Base-by-base conservation (phyloP, 2,797 vertebrate species). In the Myripristis jacobus region DNA sequence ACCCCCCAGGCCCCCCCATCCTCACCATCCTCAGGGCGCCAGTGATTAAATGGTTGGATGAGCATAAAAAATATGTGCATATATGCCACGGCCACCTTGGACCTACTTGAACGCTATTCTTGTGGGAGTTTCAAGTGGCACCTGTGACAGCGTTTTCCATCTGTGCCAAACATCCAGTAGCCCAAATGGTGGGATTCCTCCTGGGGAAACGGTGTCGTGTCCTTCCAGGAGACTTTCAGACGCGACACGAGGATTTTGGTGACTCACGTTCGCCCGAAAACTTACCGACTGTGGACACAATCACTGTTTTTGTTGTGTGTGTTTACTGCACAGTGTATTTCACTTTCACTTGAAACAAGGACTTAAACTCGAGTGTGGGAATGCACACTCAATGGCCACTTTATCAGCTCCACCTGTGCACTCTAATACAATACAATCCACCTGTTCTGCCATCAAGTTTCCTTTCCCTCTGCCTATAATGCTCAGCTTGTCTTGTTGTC, bases 61-160 rank as follows among this genome's bases (percentile, higher is more conserved):
- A 82, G 78, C 83, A 77, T 88, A 86, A 80, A 79, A 80, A 85
- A 75, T 74, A 79, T 86, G 80, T 80, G 87, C 88, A 91, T 43
- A 43, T 16, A 43, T 86, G 81, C 24, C 55, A 25, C 8, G 65
- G 66, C 78, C 82, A 87, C 85, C 82, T 89, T 87, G 85, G 79
- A 81, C 73, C 51, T 73, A 73, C 71, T 82, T 38, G 34, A 75
- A 75, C 9, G 29, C 36, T 67, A 15, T 76, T 70, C 79, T 82
- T 72, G 13, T 25, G 80, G 84, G 84, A 83, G 47, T 79, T 44
- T 72, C 36, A 80, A 70, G 77, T 61, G 72, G 63, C 64, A 75
- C 66, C 75, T 46, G 62, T 75, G 75, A 84, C 70, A 73, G 82
- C 73, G 72, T 75, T 79, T 73, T 84, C 43, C 56, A 54, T 71